Conservation (phyloP, 2,797 vertebrate genomes). For the Chaenodraco wilsoni region DNA sequence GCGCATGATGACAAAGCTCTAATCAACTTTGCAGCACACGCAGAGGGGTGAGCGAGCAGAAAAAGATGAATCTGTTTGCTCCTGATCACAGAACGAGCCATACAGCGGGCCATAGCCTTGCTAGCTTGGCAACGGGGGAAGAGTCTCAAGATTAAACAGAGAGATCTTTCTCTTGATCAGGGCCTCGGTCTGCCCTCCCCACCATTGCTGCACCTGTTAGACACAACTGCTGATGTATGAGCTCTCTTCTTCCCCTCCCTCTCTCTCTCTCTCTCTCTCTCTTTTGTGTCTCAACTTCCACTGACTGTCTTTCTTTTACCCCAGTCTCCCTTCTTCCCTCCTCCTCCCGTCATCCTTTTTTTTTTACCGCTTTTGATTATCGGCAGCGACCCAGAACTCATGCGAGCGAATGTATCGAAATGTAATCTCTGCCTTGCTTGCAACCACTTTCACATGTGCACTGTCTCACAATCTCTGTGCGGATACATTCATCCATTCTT, state of each 20-base stretch:
- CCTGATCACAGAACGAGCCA: conserved; percentile 79
- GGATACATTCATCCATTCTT: conserved; percentile 1
- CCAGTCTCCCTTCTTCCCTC: background rate
- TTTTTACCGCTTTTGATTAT: conserved; percentile 73
- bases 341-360: conserved; percentile 4
- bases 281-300: conserved; percentile 59
- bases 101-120: conserved; percentile 71
- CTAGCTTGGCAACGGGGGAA: conserved; percentile 67
- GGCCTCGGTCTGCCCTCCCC: conserved; percentile 57
- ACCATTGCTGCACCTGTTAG: conserved; percentile 81
- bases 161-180: conserved; percentile 84
- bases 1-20: conserved; percentile 60
- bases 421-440: conserved; percentile 66
- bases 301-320: conserved; percentile 70
- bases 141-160: conserved; percentile 82
- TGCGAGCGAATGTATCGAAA: conserved; percentile 58
- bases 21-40: conserved; percentile 75
- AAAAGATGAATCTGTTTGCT: conserved; percentile 77
- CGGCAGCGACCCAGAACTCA: conserved; percentile 58
- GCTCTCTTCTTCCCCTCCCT: conserved; percentile 48
- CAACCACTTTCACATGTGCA: conserved; percentile 49
- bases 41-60: conserved; percentile 59
- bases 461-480: conserved; percentile 30
- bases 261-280: conserved; percentile 22
- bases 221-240: conserved; percentile 76